Evolutionary conservation across 37 sponge, comb jelly and placozoan species (phyloP), one percentile per base, ranked within the genome.

Genomic region (Tethya wilhelma): DNA sequence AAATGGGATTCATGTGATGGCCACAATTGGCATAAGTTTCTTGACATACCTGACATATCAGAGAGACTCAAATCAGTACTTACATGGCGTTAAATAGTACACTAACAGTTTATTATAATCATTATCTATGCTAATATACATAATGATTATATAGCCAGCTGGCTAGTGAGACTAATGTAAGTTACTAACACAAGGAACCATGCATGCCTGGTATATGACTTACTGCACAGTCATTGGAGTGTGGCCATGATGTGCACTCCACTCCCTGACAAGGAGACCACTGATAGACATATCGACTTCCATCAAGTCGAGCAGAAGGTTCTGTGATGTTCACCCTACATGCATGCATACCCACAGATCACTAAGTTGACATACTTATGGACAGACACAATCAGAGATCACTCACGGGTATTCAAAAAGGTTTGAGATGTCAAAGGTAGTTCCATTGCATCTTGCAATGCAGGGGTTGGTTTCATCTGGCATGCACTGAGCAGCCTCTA

Each of bases 361-460:
- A 41, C 7, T n/a, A 1, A 44, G 43, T 64, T 17, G 17, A 31
- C 17, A 31, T 71, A 20, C 29, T 7, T 5, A 44, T 23, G 1
- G 43, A 22, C 4, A 1, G 9, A 34, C 23, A 14, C 7, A 0
- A 38, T 46, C 62, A 38, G 14, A 0, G 32, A 23, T 39, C 70
- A 25, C 82, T 81, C 39, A 81, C 82, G 82, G 82, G 38, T 58
- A 81, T 28, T 81, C 59, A 30, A 81, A 70, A 14, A 81, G 43
- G 12, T 70, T 29, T 40, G 82, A 36, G 2, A 81, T 19, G 64
- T 81, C 71, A 49, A 81, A 81, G 8, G 39, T 70, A 5, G 82
- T 81, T 40, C 82, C 82, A 34, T 81, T 81, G 63, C 82, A 81
- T 32, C 22, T 44, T 3, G 69, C 70, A 0, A 71, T 71, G 62